Percentiles rank a stretch among this genome's conserved stretches.
Evolutionary conservation across 2,797 vertebrate species (phyloP).

Genomic region (Crax fasciolata): DNA sequence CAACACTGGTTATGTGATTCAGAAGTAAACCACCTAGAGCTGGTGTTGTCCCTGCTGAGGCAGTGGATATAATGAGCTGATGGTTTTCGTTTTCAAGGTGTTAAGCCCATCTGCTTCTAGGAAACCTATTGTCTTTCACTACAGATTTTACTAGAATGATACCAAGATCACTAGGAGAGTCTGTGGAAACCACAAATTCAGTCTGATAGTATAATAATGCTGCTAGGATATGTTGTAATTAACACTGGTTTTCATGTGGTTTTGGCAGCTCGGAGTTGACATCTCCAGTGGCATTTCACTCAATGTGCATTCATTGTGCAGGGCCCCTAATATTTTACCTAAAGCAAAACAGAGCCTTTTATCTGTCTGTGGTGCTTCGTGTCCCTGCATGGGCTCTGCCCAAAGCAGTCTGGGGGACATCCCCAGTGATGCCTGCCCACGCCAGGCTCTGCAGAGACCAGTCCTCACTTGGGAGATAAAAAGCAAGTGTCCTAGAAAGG

Average conservation of each 20-base stretch:
- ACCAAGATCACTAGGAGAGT: not conserved
- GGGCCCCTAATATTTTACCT: not conserved
- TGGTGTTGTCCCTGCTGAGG: not conserved
- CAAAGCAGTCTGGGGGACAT: rapidly evolving
- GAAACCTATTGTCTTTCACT: conserved; percentile 6
- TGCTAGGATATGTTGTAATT: not conserved
- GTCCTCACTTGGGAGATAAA: not conserved
- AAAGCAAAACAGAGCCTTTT: not conserved
- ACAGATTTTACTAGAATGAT: not conserved
- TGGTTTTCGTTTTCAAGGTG: not conserved
- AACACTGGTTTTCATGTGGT: not conserved
- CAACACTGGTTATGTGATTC: not conserved
- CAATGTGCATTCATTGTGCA: rapidly evolving
- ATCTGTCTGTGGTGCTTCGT: not conserved
- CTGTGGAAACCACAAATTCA: not conserved
- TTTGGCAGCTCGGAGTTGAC: not conserved
- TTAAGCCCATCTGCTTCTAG: not conserved
- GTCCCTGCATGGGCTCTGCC: not conserved
- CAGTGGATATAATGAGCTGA: not conserved
- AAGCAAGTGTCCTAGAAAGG: not conserved
- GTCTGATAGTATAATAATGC: not conserved
- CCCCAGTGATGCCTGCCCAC: not conserved
- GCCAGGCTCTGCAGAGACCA: not conserved
- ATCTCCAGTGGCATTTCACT: not conserved
- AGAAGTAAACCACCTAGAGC: not conserved